Conservation (phyloP, 2,797 vertebrate genomes). For the Emydoidea blandingii region DNA sequence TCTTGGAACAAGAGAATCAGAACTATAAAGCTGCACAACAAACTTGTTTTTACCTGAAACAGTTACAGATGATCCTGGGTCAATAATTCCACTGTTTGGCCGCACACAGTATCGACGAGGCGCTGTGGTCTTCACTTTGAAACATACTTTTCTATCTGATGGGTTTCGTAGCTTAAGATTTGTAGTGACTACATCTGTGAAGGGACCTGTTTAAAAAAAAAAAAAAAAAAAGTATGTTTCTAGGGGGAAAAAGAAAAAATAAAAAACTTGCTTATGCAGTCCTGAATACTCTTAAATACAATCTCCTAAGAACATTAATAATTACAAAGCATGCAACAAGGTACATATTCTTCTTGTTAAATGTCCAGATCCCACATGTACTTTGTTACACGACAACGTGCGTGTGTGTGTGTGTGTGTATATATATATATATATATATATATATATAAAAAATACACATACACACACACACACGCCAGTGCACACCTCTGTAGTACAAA, state of each 20-base stretch:
- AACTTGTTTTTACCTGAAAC: slow-evolving; percentile 89
- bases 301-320: not conserved
- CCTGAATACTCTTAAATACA: not conserved
- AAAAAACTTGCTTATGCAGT: not conserved
- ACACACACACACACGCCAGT: not conserved
- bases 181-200: slow-evolving; percentile 99
- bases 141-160: slow-evolving; percentile 96
- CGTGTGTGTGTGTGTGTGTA: too few species aligned
- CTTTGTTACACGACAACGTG: not conserved
- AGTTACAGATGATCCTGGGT: slow-evolving; percentile 88
- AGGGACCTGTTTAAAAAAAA: slow-evolving; percentile 87
- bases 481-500: not conserved
- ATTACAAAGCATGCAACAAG: not conserved
- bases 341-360: not conserved
- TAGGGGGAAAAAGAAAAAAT: not conserved
- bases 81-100: slow-evolving; percentile 97
- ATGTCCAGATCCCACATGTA: not conserved
- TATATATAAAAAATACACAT: too few species aligned
- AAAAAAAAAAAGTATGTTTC: not conserved
- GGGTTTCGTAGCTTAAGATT: slow-evolving; percentile 98
- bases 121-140: slow-evolving; percentile 99
- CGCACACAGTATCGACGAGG: slow-evolving; percentile 98
- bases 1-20: not conserved
- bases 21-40: accelerated
- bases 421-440: accelerated